phyloP scores from a whole-genome alignment of 1,140 invertebrate genomes.

The Hesperophylax magnus region DNA sequence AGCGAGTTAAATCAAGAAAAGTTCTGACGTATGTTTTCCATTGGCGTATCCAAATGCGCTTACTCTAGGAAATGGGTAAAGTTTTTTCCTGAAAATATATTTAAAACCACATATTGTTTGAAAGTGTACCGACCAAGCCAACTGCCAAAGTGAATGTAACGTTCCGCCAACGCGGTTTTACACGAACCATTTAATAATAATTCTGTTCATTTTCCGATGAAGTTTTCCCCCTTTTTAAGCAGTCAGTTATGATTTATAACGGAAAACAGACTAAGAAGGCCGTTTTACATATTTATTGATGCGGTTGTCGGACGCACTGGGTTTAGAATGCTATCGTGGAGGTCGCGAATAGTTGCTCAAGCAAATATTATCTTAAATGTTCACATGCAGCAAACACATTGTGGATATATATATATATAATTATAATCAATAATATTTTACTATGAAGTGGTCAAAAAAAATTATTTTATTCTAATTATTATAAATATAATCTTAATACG shows the following conservation, averaged over 20 bases:
- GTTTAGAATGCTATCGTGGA: neutral
- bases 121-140: neutral
- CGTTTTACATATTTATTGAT: slow-evolving; percentile 49
- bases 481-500: too few species aligned
- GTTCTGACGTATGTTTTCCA: too few species aligned
- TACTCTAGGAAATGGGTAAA: too few species aligned
- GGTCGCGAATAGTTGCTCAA: neutral
- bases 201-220: slow-evolving; percentile 6
- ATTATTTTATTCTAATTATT: too few species aligned
- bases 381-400: too few species aligned
- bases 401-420: too few species aligned
- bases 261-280: slow-evolving; percentile 23
- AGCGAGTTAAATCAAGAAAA: too few species aligned
- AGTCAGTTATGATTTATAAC: slow-evolving; percentile 48
- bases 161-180: slow-evolving; percentile 33
- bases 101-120: neutral
- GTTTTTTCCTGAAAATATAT: neutral
- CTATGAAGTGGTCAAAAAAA: too few species aligned
- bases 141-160: slow-evolving; percentile 1
- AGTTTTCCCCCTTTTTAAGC: slow-evolving; percentile 33
- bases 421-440: too few species aligned
- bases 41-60: too few species aligned
- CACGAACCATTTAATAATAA: slow-evolving; percentile 43
- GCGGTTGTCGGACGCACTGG: slow-evolving; percentile 1
- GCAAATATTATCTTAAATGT: too few species aligned